A percentile compares a stretch with the other conserved stretches of the same genome.
These are phyloP conservation scores for Lophotis ruficrista DNA, from an alignment of 2,113 vertebrate genomes.

Conservation along the genomic window DNA sequence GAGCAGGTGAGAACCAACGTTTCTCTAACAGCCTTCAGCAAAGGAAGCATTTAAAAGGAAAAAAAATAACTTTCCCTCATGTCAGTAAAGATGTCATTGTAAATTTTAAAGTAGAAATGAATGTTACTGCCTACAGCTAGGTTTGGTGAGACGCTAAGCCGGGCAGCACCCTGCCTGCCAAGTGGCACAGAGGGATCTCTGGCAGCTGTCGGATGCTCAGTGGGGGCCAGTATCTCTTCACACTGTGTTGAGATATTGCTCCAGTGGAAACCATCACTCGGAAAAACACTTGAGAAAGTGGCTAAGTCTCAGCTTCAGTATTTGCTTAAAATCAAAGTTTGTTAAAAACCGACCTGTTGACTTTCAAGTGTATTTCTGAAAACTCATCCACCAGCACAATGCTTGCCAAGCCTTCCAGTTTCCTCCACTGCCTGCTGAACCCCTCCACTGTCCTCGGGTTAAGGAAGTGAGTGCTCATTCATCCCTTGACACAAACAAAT, in stretches of 20 bases:
- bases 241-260: background rate
- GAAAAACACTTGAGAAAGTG: background rate
- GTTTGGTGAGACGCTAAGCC: background rate
- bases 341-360: background rate
- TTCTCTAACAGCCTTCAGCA: background rate
- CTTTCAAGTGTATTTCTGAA: accelerated
- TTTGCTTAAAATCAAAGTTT: background rate
- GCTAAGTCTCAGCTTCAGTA: background rate
- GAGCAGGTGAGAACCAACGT: background rate
- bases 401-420: background rate
- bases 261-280: background rate
- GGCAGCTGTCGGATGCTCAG: background rate
- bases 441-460: accelerated
- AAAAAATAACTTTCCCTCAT: background rate
- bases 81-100: background rate
- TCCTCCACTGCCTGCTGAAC: background rate
- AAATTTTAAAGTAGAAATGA: background rate
- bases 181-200: background rate
- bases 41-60: background rate
- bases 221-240: background rate
- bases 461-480: background rate
- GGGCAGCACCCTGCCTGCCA: background rate
- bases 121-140: background rate
- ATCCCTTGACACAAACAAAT: background rate
- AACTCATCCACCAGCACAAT: background rate